Conservation (phyloP, 2,113 vertebrate species). For the Mystacornis crossleyi region DNA sequence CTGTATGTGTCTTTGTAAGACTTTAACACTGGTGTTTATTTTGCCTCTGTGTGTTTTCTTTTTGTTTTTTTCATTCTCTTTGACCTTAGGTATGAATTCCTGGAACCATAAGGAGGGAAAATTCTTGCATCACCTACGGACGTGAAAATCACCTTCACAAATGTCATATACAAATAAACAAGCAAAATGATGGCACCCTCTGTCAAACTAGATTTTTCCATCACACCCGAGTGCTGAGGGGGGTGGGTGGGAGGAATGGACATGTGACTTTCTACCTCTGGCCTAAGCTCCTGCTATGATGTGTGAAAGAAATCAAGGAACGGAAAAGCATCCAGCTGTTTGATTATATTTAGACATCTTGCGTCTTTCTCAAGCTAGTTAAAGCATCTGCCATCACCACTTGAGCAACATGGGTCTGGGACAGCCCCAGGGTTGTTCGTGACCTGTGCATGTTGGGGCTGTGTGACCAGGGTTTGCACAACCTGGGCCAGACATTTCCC, state of each 20-base stretch:
- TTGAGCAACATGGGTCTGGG: background rate
- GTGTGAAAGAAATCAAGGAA: background rate
- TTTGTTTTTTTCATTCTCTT: background rate
- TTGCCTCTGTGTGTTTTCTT: background rate
- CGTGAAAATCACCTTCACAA: background rate
- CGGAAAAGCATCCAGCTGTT: background rate
- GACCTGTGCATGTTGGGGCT: rapidly evolving
- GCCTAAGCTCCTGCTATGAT: background rate
- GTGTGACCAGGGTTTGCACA: background rate
- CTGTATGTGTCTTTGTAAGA: background rate
- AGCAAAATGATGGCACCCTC: background rate
- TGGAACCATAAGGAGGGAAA: background rate
- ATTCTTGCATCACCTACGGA: background rate
- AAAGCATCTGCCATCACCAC: background rate
- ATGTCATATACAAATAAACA: background rate
- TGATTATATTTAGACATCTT: background rate
- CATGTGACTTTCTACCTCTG: background rate
- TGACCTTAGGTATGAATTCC: background rate
- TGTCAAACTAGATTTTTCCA: background rate
- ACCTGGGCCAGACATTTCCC: background rate
- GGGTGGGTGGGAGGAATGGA: background rate
- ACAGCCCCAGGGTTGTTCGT: rapidly evolving
- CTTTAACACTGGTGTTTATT: background rate
- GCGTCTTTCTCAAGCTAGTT: background rate
- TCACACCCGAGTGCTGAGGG: background rate